phyloP scores from a whole-genome alignment of 2,113 vertebrate species.

The Nothobranchius furzeri region DNA sequence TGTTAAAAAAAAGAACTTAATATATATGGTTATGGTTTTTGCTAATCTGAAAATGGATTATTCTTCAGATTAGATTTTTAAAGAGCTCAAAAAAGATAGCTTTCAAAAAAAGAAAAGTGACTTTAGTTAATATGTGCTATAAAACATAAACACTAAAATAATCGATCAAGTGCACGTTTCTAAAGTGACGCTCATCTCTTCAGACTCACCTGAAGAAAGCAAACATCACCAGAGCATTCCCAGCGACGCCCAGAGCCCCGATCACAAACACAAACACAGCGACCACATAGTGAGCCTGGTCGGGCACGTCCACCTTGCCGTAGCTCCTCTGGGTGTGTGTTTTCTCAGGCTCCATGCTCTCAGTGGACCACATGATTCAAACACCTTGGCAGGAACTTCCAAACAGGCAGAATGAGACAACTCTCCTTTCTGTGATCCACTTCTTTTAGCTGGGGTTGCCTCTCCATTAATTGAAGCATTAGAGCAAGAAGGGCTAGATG shows the following conservation, averaged over 20 bases:
- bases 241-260: slow-evolving; percentile 86
- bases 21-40: no score
- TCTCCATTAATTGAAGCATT: slow-evolving; percentile 34
- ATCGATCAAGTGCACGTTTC: no score
- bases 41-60: no score
- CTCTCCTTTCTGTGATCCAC: slow-evolving; percentile 15
- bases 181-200: neutral
- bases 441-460: neutral
- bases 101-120: no score
- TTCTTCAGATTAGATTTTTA: no score
- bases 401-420: slow-evolving; percentile 11
- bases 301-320: slow-evolving; percentile 85
- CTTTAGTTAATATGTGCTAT: neutral
- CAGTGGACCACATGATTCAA: slow-evolving; percentile 64
- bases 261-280: slow-evolving; percentile 86
- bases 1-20: no score
- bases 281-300: slow-evolving; percentile 86
- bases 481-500: neutral
- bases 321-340: slow-evolving; percentile 65
- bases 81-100: no score
- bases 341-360: slow-evolving; percentile 74
- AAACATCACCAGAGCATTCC: slow-evolving; percentile 91
- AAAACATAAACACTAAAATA: neutral
- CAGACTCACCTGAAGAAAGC: slow-evolving; percentile 89
- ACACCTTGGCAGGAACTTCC: slow-evolving; percentile 33